Percentiles rank a stretch among this genome's conserved stretches.
phyloP scores from a whole-genome alignment of 2,113 vertebrate genomes.

The Sigmodon hispidus region DNA sequence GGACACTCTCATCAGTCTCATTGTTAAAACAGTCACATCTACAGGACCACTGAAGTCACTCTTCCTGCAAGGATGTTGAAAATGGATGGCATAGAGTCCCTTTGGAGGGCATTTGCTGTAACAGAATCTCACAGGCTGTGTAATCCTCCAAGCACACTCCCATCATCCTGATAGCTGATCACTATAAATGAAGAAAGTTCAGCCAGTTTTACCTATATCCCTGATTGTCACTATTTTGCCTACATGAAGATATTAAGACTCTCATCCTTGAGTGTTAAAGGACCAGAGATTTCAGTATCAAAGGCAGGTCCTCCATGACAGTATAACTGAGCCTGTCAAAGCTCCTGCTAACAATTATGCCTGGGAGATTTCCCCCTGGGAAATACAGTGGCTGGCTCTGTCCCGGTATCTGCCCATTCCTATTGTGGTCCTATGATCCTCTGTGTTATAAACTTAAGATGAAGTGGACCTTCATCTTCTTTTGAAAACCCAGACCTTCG shows the following conservation, averaged over 20 bases:
- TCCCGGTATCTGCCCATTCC: slow-evolving; percentile 52
- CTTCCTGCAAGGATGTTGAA: slow-evolving; percentile 47
- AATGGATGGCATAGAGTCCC: slow-evolving; percentile 47
- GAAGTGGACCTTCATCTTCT: slow-evolving; percentile 77
- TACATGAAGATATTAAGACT: slow-evolving; percentile 33
- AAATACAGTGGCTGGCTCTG: slow-evolving; percentile 30
- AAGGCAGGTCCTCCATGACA: slow-evolving; percentile 16
- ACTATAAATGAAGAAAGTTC: slow-evolving; percentile 42
- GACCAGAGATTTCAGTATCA: slow-evolving; percentile 44
- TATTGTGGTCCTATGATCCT: slow-evolving; percentile 69
- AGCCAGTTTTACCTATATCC: slow-evolving; percentile 47
- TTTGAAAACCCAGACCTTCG: slow-evolving; percentile 67
- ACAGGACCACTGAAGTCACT: slow-evolving; percentile 53
- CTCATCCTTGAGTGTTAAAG: slow-evolving; percentile 46
- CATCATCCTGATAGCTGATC: slow-evolving; percentile 32
- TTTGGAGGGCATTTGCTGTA: background rate
- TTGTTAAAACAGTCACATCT: slow-evolving; percentile 33
- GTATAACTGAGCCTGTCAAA: slow-evolving; percentile 57
- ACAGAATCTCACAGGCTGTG: slow-evolving; percentile 30
- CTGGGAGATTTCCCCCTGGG: slow-evolving; percentile 44
- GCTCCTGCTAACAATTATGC: slow-evolving; percentile 45
- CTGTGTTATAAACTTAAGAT: slow-evolving; percentile 68
- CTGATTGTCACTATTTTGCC: slow-evolving; percentile 59
- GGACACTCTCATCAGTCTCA: background rate
- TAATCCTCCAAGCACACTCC: slow-evolving; percentile 12